Evolutionary conservation across 2,113 vertebrate genomes (phyloP).

Genomic region (Pteronura brasiliensis): DNA sequence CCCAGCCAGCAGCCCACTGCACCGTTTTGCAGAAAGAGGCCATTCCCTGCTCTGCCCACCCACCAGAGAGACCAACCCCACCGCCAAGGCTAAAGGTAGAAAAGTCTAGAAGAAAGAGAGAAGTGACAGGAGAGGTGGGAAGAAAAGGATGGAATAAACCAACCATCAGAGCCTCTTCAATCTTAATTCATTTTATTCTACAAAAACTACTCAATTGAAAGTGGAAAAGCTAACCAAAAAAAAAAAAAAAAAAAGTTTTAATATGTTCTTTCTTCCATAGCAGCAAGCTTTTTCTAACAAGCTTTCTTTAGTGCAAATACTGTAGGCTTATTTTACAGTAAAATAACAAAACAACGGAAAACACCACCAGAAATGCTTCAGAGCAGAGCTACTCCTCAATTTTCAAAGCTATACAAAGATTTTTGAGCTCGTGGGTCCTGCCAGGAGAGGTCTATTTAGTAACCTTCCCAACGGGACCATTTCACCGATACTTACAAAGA

Average conservation of each 20-base stretch:
- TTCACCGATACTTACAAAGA: not conserved
- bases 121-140: not conserved
- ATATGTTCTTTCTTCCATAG: conserved; percentile 83
- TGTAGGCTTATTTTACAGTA: conserved; percentile 83
- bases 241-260: conserved; percentile 63
- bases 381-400: conserved; percentile 68
- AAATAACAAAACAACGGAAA: conserved; percentile 73
- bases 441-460: conserved; percentile 68
- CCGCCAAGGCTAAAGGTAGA: not conserved
- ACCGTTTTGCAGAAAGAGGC: not conserved
- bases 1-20: not conserved
- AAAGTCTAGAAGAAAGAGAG: conserved; percentile 27
- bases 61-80: not conserved
- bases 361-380: conserved; percentile 72
- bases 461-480: conserved; percentile 54
- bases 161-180: conserved; percentile 77
- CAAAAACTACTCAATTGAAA: conserved; percentile 84
- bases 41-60: not conserved
- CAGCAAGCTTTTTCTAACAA: conserved; percentile 87
- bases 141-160: conserved; percentile 71
- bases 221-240: conserved; percentile 79
- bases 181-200: conserved; percentile 86
- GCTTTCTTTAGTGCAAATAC: conserved; percentile 89
- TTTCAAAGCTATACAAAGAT: conserved; percentile 71
- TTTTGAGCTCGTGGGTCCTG: conserved; percentile 47